These are phyloP conservation scores for Sebastes oblongus DNA, from an alignment of 2,797 vertebrate species.

Conservation along the genomic window DNA sequence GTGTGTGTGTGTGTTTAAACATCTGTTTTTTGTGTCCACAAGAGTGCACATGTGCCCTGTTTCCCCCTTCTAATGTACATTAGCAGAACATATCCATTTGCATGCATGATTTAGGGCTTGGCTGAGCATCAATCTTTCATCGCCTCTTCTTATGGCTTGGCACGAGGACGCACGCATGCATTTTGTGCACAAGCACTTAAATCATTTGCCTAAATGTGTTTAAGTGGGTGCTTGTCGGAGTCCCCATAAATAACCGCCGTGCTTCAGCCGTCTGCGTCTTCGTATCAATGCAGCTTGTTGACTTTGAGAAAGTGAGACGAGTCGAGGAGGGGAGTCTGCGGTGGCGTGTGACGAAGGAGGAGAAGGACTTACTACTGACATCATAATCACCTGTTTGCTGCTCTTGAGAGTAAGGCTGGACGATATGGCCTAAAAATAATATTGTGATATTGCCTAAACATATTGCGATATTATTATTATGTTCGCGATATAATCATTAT, in stretches of 20 bases:
- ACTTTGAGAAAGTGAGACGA: constrained; percentile 4
- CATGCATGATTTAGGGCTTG: constrained; percentile 53
- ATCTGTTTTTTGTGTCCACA: constrained; percentile 2
- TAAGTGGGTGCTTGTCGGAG: constrained; percentile 31
- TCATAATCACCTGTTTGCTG: not conserved
- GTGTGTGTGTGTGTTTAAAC: not conserved
- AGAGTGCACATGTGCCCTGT: not conserved
- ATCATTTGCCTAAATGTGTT: constrained; percentile 35
- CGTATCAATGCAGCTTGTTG: constrained; percentile 12
- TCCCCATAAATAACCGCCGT: constrained; percentile 4
- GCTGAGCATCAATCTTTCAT: constrained; percentile 57
- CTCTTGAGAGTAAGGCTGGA: no score
- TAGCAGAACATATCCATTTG: constrained; percentile 47
- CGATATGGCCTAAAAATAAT: no score
- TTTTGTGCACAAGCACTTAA: constrained; percentile 1
- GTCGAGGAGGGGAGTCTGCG: not conserved
- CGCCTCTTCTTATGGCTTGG: constrained; percentile 1
- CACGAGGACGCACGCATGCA: constrained; percentile 6
- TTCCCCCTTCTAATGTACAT: constrained; percentile 22
- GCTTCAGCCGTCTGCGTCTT: not conserved
- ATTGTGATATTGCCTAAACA: no score
- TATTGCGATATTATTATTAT: no score
- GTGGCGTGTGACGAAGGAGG: not conserved
- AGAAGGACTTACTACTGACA: not conserved
- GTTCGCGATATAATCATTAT: no score